Conservation (phyloP, 2,888 invertebrate species). For the Tupiocoris notatus region DNA sequence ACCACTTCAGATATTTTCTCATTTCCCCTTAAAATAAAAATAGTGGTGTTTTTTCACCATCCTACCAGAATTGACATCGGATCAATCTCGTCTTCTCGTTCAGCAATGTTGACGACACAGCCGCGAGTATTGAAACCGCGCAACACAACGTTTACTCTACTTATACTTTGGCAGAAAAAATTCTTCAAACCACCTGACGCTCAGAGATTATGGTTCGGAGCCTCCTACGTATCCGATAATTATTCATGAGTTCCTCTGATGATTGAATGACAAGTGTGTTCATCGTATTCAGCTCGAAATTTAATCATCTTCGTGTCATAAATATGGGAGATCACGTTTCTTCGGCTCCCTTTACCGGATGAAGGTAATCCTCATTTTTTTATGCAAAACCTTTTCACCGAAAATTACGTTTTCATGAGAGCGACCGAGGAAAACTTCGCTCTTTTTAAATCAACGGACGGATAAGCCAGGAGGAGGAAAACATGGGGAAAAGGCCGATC, state of each 20-base stretch:
- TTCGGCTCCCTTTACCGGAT: not conserved
- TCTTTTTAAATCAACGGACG: not conserved
- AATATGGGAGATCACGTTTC: not conserved
- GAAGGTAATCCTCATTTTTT: not conserved
- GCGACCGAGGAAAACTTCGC: not conserved
- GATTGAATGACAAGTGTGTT: not conserved
- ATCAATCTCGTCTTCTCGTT: too few relatives aligned
- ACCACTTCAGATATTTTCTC: too few relatives aligned
- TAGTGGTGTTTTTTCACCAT: too few relatives aligned
- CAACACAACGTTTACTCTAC: too few relatives aligned
- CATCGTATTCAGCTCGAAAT: not conserved
- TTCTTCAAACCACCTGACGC: too few relatives aligned
- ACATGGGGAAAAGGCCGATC: not conserved
- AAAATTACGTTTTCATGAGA: not conserved
- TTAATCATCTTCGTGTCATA: not conserved
- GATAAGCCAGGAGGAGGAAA: not conserved
- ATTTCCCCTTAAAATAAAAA: too few relatives aligned
- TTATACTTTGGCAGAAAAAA: too few relatives aligned
- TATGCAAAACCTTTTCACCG: not conserved
- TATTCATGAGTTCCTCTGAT: not conserved
- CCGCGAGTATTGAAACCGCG: too few relatives aligned
- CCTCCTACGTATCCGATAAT: too few relatives aligned
- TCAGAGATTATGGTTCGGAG: too few relatives aligned
- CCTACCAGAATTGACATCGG: too few relatives aligned
- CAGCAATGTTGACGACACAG: too few relatives aligned